Conservation (phyloP, 2,797 vertebrate genomes). For the Hydrolagus colliei region DNA sequence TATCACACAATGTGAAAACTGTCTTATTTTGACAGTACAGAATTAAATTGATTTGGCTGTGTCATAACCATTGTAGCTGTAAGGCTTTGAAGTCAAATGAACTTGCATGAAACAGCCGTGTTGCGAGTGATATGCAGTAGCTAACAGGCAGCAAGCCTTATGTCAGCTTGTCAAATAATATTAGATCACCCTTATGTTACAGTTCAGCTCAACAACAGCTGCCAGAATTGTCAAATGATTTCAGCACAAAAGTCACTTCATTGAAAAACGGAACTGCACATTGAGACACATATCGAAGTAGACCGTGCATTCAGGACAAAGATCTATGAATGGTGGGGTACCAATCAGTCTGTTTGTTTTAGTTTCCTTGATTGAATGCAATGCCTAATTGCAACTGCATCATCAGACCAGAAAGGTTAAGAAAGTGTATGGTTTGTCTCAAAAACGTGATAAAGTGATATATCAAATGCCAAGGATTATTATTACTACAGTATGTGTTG, state of each 20-base stretch:
- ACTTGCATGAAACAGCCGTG: background rate
- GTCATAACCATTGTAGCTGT: background rate
- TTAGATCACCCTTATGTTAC: background rate
- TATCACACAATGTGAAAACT: background rate
- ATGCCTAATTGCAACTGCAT: background rate
- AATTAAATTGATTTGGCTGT: background rate
- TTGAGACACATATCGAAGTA: background rate
- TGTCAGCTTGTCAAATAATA: constrained; percentile 7
- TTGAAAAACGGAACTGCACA: background rate
- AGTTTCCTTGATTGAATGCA: too few species aligned
- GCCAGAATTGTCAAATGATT: background rate
- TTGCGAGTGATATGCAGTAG: background rate
- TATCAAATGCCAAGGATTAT: too few species aligned
- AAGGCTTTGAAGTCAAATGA: constrained; percentile 1
- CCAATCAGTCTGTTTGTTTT: too few species aligned
- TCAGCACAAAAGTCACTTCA: background rate
- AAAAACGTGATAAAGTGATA: too few species aligned
- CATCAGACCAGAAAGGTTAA: background rate
- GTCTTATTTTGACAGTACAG: background rate
- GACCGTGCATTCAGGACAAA: background rate
- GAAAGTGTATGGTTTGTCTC: too few species aligned
- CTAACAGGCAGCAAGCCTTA: constrained; percentile 7
- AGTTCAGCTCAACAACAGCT: background rate
- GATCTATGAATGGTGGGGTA: background rate
- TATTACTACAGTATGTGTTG: too few species aligned